Evolutionary conservation across 2,797 vertebrate species (phyloP).

Genomic region (Etheostoma perlongum): DNA sequence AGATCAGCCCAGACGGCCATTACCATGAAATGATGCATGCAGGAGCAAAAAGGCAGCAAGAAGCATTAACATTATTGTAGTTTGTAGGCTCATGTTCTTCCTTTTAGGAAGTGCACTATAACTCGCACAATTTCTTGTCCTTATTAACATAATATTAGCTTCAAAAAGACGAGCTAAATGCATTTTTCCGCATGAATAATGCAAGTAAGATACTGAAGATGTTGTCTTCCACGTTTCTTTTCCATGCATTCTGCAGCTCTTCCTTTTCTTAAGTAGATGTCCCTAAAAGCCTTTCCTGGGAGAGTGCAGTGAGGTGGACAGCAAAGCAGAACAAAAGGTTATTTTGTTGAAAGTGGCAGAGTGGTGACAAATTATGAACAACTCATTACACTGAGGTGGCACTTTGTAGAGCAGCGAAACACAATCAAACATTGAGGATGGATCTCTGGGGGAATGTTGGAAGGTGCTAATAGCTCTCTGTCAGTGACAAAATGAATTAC

Average conservation of each 20-base stretch:
- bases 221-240: slow-evolving; percentile 65
- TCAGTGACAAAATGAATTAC: slow-evolving; percentile 71
- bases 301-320: slow-evolving; percentile 73
- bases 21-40: slow-evolving; percentile 51
- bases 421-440: slow-evolving; percentile 66
- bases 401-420: slow-evolving; percentile 67
- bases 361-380: slow-evolving; percentile 80
- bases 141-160: slow-evolving; percentile 84
- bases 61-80: slow-evolving; percentile 74
- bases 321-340: slow-evolving; percentile 71
- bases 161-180: slow-evolving; percentile 74
- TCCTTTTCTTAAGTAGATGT: slow-evolving; percentile 49
- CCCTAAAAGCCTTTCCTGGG: slow-evolving; percentile 81
- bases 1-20: slow-evolving; percentile 58
- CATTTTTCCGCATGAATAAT: slow-evolving; percentile 85
- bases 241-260: slow-evolving; percentile 51
- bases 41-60: slow-evolving; percentile 51
- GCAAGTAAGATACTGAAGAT: slow-evolving; percentile 64
- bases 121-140: slow-evolving; percentile 52
- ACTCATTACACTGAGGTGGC: slow-evolving; percentile 78
- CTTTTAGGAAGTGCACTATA: slow-evolving; percentile 66
- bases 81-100: slow-evolving; percentile 60
- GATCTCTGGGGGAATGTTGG: slow-evolving; percentile 67
- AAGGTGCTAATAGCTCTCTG: slow-evolving; percentile 67
- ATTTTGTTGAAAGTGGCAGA: slow-evolving; percentile 74